Evolutionary conservation across 2,888 invertebrate genomes (phyloP).

Genomic region (Tupiocoris notatus): DNA sequence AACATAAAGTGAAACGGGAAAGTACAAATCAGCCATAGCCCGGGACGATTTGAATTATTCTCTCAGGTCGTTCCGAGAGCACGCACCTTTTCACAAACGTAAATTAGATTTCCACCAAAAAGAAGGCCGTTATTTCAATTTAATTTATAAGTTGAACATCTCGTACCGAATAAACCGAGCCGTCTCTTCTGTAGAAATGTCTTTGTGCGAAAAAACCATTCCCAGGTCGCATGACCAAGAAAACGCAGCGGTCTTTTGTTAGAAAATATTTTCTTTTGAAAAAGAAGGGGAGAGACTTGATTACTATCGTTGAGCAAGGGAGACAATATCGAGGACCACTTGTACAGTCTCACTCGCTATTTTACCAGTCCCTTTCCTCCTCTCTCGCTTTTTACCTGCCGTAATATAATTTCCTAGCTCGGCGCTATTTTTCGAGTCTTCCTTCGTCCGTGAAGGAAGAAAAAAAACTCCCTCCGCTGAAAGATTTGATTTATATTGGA

Average conservation of each 20-base stretch:
- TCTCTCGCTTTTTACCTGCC: not conserved
- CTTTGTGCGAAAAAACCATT: not conserved
- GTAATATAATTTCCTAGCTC: not conserved
- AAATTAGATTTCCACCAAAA: not conserved
- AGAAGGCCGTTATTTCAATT: not conserved
- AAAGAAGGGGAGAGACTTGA: slow-evolving; percentile 11
- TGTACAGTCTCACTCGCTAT: not conserved
- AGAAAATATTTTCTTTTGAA: slow-evolving; percentile 15
- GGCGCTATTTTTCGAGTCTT: too few relatives aligned
- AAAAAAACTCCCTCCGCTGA: not conserved
- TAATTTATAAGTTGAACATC: not conserved
- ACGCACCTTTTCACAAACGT: not conserved
- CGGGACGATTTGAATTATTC: too few relatives aligned
- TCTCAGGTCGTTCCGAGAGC: too few relatives aligned
- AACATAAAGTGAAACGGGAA: too few relatives aligned
- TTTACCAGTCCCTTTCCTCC: not conserved
- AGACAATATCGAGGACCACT: not conserved
- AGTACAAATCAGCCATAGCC: too few relatives aligned
- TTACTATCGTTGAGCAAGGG: not conserved
- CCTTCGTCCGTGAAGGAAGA: too few relatives aligned
- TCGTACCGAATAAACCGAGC: not conserved
- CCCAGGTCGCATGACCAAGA: slow-evolving; percentile 14
- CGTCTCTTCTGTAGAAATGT: not conserved
- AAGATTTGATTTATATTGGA: not conserved
- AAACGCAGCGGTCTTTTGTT: slow-evolving; percentile 5